These are phyloP conservation scores for Tetraneura akinire DNA, from an alignment of 1,140 invertebrate species.

Conservation along the genomic window DNA sequence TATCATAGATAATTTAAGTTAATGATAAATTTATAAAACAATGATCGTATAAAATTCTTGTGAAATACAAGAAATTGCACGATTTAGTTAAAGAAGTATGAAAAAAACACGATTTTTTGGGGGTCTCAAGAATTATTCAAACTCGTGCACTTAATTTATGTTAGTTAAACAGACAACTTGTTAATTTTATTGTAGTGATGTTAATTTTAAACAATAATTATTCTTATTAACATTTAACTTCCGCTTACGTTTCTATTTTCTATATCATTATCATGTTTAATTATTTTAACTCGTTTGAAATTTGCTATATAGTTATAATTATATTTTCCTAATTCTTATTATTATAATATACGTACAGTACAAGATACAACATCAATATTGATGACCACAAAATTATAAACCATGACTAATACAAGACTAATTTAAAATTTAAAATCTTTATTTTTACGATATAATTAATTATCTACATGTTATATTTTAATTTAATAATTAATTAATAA, in stretches of 20 bases:
- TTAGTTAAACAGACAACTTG: conserved; percentile 7
- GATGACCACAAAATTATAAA: neutral
- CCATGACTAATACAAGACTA: neutral
- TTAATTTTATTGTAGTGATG: neutral
- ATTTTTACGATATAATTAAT: neutral
- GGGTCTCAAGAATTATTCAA: conserved; percentile 6
- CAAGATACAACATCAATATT: neutral
- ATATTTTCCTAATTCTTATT: neutral
- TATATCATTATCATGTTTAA: neutral
- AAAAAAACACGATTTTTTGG: no score
- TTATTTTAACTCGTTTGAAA: neutral
- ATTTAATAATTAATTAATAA: no score
- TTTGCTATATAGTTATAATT: neutral
- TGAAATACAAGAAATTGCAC: no score
- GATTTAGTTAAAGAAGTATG: no score
- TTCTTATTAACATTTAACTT: conserved; percentile 15
- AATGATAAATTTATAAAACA: no score
- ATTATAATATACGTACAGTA: neutral
- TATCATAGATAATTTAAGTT: no score
- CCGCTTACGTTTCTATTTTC: neutral
- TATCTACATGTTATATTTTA: no score
- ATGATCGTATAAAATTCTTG: no score
- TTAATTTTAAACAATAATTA: neutral
- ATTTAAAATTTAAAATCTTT: neutral
- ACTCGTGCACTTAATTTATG: conserved; percentile 17